A percentile compares a stretch with the other conserved stretches of the same genome.
phyloP scores from a whole-genome alignment of 1,140 invertebrate species.

The Maconellicoccus hirsutus region DNA sequence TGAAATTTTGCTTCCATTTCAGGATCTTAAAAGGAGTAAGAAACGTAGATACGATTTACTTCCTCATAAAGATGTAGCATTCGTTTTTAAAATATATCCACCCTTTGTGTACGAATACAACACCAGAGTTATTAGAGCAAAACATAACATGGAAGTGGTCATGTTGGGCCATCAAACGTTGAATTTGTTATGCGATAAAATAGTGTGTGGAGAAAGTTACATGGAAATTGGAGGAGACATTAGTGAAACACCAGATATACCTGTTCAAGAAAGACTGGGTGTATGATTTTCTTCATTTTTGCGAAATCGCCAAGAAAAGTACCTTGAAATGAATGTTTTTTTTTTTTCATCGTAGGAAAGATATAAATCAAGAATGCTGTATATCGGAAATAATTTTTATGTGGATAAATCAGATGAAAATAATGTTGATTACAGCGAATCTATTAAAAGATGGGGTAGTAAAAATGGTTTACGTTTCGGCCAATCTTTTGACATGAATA shows the following conservation, averaged over 20 bases:
- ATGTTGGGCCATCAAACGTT: constrained; percentile 2
- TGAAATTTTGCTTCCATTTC: background rate
- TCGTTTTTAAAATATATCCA: constrained; percentile 7
- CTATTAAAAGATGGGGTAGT: background rate
- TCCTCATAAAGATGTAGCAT: constrained; percentile 10
- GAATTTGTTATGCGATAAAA: constrained; percentile 1
- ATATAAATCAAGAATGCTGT: constrained; percentile 12
- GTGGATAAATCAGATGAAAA: background rate
- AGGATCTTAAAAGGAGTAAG: background rate
- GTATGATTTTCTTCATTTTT: background rate
- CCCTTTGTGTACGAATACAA: background rate
- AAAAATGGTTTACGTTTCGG: background rate
- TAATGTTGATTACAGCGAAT: background rate
- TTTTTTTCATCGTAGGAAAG: background rate
- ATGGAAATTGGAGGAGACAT: constrained; percentile 12
- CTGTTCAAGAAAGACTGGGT: background rate
- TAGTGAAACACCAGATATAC: background rate
- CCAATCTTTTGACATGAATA: background rate
- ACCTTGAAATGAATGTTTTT: background rate
- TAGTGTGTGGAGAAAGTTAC: background rate
- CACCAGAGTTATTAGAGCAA: background rate
- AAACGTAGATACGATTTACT: background rate
- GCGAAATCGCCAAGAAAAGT: background rate
- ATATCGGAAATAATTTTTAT: constrained; percentile 1
- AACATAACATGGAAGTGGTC: background rate